Base-by-base conservation (phyloP, 92 coral and sea anemone species). In the Epizoanthus illoricatus region DNA sequence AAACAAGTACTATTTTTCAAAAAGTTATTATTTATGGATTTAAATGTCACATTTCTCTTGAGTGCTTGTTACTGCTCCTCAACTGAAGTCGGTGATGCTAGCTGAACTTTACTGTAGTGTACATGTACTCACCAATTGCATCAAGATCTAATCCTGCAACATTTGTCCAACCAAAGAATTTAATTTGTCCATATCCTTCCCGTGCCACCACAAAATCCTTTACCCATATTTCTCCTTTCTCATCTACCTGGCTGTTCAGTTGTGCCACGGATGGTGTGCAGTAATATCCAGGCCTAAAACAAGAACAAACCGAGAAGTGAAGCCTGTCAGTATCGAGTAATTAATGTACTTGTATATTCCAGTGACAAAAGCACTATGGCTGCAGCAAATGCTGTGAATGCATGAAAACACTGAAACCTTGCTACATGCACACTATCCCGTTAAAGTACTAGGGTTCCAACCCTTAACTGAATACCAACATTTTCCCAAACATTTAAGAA, bases 81-180 rank as follows among this genome's bases (percentile, higher is more conserved):
- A 10, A 5, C 60, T 56, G 1, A 58, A 76, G 40, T 73, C 36
- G 36, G 24, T 16, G 23, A 41, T 36, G 56, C 2, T 52, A n/a
- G n/a, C n/a, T 2, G 13, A 52, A 52, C 56, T 52, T 52, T 7
- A 9, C 56, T 40, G 39, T 12, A 40, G 1, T 68, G 7, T 49
- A 69, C 19, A 33, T 69, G 19, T 76, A 69, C 91, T 87, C 40
- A 97, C 99, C 95, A 52, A 93, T 97, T 39, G 92, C 98, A 87
- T 97, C 99, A 84, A 97, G 86, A 81, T 97, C 92, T 8, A 97
- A 87, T 55, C 93, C 98, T 75, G 98, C 97, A 5, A 93, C 99
- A 87, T 93, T 91, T 41, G 94, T 90, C 76, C 89, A 89, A 11
- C 99, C 99, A 43, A 91, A 83, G 80, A 97, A 97, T 87, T 93